Evolutionary conservation across 2,797 vertebrate species (phyloP).

Genomic region (Microctenopoma steveboyesi): DNA sequence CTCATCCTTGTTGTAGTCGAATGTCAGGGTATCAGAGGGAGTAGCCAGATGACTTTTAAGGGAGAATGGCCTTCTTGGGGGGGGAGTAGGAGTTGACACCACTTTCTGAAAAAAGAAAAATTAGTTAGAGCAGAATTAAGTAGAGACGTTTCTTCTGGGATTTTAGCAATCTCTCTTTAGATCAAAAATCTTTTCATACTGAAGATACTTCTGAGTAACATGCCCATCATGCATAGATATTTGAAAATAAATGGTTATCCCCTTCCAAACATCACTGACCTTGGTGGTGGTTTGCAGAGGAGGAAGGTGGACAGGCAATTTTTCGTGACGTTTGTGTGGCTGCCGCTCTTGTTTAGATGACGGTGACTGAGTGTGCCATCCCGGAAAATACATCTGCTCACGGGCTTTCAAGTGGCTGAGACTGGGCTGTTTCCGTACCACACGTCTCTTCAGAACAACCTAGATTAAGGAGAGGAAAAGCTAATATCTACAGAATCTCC

Average conservation of each 20-base stretch:
- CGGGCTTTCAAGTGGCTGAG: slow-evolving; percentile 73
- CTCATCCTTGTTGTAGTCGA: slow-evolving; percentile 79
- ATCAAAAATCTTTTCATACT: not conserved
- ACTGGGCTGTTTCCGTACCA: slow-evolving; percentile 76
- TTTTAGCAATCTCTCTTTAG: not conserved
- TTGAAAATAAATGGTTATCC: not conserved
- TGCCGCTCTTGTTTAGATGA: slow-evolving; percentile 30
- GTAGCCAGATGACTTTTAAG: slow-evolving; percentile 4
- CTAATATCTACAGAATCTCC: not conserved
- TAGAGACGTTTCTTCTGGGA: not conserved
- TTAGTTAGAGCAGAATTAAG: slow-evolving; percentile 1
- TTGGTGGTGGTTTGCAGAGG: slow-evolving; percentile 62
- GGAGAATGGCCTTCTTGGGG: slow-evolving; percentile 61
- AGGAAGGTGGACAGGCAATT: slow-evolving; percentile 51
- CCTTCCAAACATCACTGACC: slow-evolving; percentile 53
- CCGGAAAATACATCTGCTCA: slow-evolving; percentile 66
- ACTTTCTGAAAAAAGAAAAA: slow-evolving; percentile 34
- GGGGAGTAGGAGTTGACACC: slow-evolving; percentile 44
- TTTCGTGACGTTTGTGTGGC: slow-evolving; percentile 12
- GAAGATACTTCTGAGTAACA: not conserved
- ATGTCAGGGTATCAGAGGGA: slow-evolving; percentile 20
- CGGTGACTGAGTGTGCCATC: slow-evolving; percentile 60
- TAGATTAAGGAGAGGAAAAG: slow-evolving; percentile 52
- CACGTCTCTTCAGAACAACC: slow-evolving; percentile 83
- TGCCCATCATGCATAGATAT: not conserved